phyloP scores from a whole-genome alignment of 2,113 vertebrate genomes.

The Microtus pennsylvanicus region DNA sequence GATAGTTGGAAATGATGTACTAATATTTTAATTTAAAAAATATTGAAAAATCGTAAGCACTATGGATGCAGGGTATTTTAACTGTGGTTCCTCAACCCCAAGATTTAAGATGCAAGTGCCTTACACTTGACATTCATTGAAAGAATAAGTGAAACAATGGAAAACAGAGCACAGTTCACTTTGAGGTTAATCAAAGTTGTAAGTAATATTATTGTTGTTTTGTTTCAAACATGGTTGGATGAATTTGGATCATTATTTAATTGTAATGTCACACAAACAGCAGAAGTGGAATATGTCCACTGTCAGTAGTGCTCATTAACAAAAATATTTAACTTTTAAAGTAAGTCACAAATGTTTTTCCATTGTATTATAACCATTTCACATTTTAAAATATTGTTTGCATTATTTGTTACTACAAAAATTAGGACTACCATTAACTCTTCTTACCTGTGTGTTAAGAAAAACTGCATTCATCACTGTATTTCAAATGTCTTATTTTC shows the following conservation, averaged over 20 bases:
- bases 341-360: not conserved
- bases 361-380: not conserved
- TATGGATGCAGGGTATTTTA: not conserved
- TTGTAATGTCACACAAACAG: not conserved
- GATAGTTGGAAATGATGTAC: not conserved
- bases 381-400: slow-evolving; percentile 8
- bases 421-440: not conserved
- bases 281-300: not conserved
- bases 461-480: not conserved
- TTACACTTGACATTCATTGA: not conserved
- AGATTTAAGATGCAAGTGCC: not conserved
- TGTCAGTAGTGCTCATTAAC: not conserved
- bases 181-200: not conserved
- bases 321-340: not conserved
- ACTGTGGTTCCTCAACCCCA: not conserved
- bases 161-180: not conserved
- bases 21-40: not conserved
- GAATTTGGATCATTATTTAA: not conserved
- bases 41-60: too few species aligned
- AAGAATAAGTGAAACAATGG: not conserved
- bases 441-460: not conserved
- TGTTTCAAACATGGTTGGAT: not conserved
- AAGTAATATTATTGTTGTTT: not conserved
- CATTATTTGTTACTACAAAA: not conserved
- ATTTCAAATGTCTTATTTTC: not conserved